phyloP scores from a whole-genome alignment of 1,140 invertebrate species.

The Antheraea mylitta region DNA sequence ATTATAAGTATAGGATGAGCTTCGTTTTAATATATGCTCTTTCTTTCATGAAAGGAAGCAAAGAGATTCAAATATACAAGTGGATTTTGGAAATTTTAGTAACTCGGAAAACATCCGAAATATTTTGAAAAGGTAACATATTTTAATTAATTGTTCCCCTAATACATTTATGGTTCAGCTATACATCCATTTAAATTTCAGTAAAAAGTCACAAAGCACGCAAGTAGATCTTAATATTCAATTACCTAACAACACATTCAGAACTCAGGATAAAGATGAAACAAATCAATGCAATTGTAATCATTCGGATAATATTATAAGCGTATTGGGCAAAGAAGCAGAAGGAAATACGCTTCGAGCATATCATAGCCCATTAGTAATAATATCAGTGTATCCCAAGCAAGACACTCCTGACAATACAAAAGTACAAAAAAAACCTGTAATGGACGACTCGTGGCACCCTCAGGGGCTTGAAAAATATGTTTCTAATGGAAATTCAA shows the following conservation, averaged over 20 bases:
- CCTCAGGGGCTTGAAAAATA: not conserved
- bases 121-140: not conserved
- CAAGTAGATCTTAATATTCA: slow-evolving; percentile 42
- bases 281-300: slow-evolving; percentile 37
- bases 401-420: slow-evolving; percentile 13
- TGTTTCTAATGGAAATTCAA: not conserved
- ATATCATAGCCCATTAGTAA: slow-evolving; percentile 50
- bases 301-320: slow-evolving; percentile 18
- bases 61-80: slow-evolving; percentile 32
- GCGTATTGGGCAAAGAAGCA: slow-evolving; percentile 17
- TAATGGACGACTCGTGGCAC: not conserved
- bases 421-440: not conserved
- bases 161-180: not conserved
- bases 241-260: slow-evolving; percentile 16
- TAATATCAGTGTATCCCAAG: slow-evolving; percentile 68
- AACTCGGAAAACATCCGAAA: not conserved
- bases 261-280: slow-evolving; percentile 26
- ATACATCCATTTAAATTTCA: slow-evolving; percentile 17
- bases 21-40: not conserved
- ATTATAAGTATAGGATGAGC: no score
- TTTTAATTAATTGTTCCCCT: not conserved
- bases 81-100: slow-evolving; percentile 16
- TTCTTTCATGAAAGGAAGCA: slow-evolving; percentile 14
- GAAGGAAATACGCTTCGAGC: slow-evolving; percentile 32
- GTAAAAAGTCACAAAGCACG: slow-evolving; percentile 43